Percentiles rank a stretch among this genome's conserved stretches.
Evolutionary conservation across 2,797 vertebrate species (phyloP).

Genomic region (Gymnoscopelus braueri): DNA sequence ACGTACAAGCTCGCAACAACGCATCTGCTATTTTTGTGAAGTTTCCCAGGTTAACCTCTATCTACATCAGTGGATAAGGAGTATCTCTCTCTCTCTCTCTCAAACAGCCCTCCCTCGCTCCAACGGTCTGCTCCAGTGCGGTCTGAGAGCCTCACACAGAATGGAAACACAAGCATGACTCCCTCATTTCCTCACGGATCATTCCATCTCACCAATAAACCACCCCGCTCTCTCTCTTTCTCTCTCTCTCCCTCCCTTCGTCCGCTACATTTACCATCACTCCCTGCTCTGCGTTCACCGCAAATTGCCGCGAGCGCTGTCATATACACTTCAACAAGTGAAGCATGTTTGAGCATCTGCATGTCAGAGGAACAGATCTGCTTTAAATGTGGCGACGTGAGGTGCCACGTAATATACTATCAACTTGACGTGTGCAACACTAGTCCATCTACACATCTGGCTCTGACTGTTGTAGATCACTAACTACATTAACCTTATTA

Average conservation of each 20-base stretch:
- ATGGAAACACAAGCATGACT: background rate
- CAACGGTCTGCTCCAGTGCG: background rate
- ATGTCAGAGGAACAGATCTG: no score
- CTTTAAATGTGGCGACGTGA: no score
- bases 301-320: background rate
- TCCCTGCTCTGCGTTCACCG: conserved; percentile 4
- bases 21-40: no score
- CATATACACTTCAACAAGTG: background rate
- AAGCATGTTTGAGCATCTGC: background rate
- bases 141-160: background rate
- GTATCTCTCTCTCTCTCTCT: background rate
- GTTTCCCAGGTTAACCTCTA: no score
- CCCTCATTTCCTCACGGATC: background rate
- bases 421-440: no score
- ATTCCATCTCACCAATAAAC: background rate
- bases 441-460: no score
- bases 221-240: conserved; percentile 34
- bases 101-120: background rate
- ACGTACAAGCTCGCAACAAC: no score
- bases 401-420: no score
- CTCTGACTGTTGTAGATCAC: no score
- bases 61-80: no score
- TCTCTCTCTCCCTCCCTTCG: conserved; percentile 37
- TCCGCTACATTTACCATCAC: conserved; percentile 16
- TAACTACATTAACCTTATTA: background rate